Evolutionary conservation across 2,888 invertebrate genomes (phyloP).

Genomic region (Drosophila histrio): DNA sequence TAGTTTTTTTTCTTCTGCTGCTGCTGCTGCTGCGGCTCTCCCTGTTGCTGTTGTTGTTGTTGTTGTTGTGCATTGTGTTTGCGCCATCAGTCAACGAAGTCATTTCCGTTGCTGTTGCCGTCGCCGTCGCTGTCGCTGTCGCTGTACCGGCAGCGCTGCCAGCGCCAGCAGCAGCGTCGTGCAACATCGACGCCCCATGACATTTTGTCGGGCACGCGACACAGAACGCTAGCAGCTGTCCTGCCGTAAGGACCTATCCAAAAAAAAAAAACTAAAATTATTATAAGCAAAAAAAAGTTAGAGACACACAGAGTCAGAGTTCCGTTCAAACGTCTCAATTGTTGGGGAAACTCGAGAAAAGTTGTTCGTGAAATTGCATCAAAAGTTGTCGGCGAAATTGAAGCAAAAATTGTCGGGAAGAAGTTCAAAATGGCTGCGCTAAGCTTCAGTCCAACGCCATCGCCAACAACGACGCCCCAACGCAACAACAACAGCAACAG

Average conservation of each 20-base stretch:
- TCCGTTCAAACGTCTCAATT: too few species aligned
- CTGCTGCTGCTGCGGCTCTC: not conserved
- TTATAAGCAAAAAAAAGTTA: constrained; percentile 8
- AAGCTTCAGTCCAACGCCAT: constrained; percentile 74
- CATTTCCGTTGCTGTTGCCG: constrained; percentile 78
- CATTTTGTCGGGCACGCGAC: constrained; percentile 87
- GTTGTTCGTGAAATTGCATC: too few species aligned
- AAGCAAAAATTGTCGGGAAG: too few species aligned
- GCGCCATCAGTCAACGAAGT: constrained; percentile 81
- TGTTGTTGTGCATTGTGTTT: constrained; percentile 41
- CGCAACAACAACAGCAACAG: not conserved
- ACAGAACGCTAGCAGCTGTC: constrained; percentile 87
- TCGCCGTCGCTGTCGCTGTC: too few species aligned
- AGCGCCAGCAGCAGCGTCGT: constrained; percentile 10
- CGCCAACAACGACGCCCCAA: constrained; percentile 11
- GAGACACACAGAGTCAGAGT: too few species aligned
- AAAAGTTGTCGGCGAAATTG: too few species aligned
- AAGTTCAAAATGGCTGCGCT: constrained; percentile 83
- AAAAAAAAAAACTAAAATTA: constrained; percentile 10
- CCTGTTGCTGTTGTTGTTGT: not conserved
- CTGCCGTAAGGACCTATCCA: constrained; percentile 85
- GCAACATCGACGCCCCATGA: constrained; percentile 82
- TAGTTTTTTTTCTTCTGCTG: constrained; percentile 4
- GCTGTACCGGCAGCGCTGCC: constrained; percentile 27
- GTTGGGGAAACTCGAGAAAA: too few species aligned